Evolutionary conservation across 2,888 invertebrate species (phyloP), one percentile per base, ranked within the genome.

Genomic region (Drosophila melanosoma): DNA sequence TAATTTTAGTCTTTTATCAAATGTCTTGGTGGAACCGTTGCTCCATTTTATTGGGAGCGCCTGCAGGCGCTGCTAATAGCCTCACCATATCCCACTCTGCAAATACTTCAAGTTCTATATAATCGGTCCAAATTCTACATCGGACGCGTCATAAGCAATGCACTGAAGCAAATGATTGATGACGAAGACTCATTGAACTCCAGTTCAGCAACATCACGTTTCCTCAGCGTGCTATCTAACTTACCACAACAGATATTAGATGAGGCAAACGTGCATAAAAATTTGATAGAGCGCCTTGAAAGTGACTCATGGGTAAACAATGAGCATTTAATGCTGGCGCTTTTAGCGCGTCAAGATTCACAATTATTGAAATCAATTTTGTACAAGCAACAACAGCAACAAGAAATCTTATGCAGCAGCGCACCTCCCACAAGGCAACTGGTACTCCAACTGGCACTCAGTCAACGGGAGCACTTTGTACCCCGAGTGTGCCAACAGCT

Each of bases 381-480:
- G 4, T 64, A 71, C 5, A 54, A 76, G 10, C 65, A 83, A 58
- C 76, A 86, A 8, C 40, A 68, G 42, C 65, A 61, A 20, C 53
- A 76, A 52, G 81, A 80, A 56, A 65, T 71, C 20, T 51, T 63
- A 11, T 83, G 80, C 62, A 61, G 72, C 40, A 69, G 57, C 36
- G 69, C 76, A 26, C 76, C 81, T 38, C 90, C 91, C 11, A 82
- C 76, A 5, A 87, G 79, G 38, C 89, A 91, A 29, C 71, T 86
- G 32, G 79, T 92, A 23, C 66, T 92, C 15, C 81, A 89, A 23
- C 76, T 91, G 38, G 82, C 91, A 0, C 52, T 89, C 0, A 74
- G 69, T 10, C 71, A 90, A n/a, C 77, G 85, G 17, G 71, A 74
- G 17, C 92, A 92, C 71, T 92, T 92, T 80, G 86, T 92, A 15